Conservation (phyloP, 2,888 invertebrate genomes). For the Mythimna loreyi region DNA sequence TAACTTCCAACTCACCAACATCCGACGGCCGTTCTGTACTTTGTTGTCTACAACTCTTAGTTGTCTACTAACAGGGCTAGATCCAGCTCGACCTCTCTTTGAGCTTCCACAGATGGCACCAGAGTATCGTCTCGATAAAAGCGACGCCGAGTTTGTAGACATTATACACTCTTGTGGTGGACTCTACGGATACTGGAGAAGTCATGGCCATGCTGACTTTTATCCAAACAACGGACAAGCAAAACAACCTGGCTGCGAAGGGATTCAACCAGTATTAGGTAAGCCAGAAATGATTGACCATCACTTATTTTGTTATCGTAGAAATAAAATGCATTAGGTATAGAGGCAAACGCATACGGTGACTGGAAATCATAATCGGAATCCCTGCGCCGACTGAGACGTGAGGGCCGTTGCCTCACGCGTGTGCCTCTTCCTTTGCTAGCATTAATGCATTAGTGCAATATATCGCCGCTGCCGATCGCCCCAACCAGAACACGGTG, state of each 20-base stretch:
- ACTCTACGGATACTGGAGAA: slow-evolving; percentile 90
- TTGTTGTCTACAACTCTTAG: not conserved
- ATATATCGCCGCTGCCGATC: no score
- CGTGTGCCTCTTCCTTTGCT: no score
- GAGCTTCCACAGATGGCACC: slow-evolving; percentile 83
- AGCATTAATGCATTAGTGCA: no score
- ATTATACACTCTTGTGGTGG: slow-evolving; percentile 94
- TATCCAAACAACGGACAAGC: slow-evolving; percentile 94
- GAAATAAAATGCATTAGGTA: not conserved
- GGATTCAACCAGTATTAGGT: slow-evolving; percentile 82
- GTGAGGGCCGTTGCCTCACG: no score
- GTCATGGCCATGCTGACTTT: slow-evolving; percentile 94
- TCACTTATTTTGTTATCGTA: not conserved
- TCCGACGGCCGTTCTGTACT: no score
- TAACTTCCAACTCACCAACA: no score
- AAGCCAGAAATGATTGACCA: slow-evolving; percentile 54
- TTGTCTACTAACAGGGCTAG: slow-evolving; percentile 82
- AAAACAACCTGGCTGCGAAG: slow-evolving; percentile 93
- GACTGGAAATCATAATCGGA: no score
- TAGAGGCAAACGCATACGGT: no score
- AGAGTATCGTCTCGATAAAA: slow-evolving; percentile 88
- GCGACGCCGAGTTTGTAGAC: slow-evolving; percentile 94
- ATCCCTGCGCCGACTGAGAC: no score
- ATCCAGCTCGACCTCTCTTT: slow-evolving; percentile 93
- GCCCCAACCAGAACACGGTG: no score